phyloP scores from a whole-genome alignment of 2,797 vertebrate genomes.

The Lepilemur ruficaudatus region DNA sequence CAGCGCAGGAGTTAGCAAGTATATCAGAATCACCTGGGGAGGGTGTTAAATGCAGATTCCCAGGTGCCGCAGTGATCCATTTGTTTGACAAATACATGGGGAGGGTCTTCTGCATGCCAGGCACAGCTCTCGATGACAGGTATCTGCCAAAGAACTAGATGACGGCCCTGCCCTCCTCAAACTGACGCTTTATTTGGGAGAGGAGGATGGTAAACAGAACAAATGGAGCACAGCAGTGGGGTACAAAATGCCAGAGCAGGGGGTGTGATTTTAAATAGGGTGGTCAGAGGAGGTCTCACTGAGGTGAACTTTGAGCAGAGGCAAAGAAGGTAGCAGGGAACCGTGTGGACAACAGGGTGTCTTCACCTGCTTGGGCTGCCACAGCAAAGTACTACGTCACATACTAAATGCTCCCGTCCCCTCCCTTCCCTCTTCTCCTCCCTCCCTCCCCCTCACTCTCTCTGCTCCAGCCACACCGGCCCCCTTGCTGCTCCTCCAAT shows the following conservation, averaged over 20 bases:
- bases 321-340: neutral
- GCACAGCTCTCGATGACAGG: neutral
- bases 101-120: neutral
- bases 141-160: neutral
- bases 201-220: neutral
- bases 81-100: neutral
- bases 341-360: neutral
- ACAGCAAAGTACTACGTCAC: neutral
- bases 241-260: neutral
- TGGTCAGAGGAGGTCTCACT: neutral
- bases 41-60: neutral
- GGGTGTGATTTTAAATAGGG: neutral
- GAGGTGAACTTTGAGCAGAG: neutral
- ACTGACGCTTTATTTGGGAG: neutral
- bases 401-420: neutral
- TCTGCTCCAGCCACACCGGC: neutral
- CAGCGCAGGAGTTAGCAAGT: too few relatives aligned
- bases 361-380: neutral
- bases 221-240: too few relatives aligned
- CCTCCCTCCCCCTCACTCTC: neutral
- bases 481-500: neutral
- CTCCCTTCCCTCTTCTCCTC: neutral
- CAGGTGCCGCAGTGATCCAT: neutral
- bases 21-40: neutral
- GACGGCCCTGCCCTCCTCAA: neutral